Evolutionary conservation across 2,888 invertebrate genomes (phyloP), one percentile per base, ranked within the genome.

Genomic region (Meliscaeva auricollis): DNA sequence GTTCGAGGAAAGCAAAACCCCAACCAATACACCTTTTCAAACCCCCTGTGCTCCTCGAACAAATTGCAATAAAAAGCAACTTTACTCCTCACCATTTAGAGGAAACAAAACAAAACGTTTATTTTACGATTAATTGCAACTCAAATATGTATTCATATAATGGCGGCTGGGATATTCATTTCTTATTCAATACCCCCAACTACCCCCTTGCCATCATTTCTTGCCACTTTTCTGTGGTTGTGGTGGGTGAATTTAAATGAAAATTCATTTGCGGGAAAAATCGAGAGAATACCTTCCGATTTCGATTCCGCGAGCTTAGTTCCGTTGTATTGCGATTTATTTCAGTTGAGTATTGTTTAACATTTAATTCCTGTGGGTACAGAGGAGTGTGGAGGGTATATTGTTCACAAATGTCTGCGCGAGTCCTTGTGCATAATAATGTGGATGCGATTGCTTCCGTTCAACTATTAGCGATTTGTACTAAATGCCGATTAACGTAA

Each of bases 81-180:
- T 81, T 85, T 84, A 84, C 75, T 76, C 75, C 66, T 75, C 41
- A 41, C 84, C 66, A 80, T 84, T 80, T 81, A 81, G 77, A 77
- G 81, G 62, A 69, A 85, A 85, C 85, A 85, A 85, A 85, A 85
- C 85, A 85, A 85, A 85, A 85, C 85, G 81, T 64, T 85, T 85
- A 77, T 85, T 76, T 81, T 66, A 81, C 85, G 85, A 85, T 85
- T 85, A 85, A 85, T 85, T 85, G 81, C 85, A 64, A 85, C 85
- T 85, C 85, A 81, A 85, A 85, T 85, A 62, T 62, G 15, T 62
- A 85, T 85, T 85, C 62, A 85, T 85, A 77, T 81, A 85, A 85
- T 81, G 81, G 85, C 81, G 81, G 85, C 72, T 66, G 48, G 76
- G 73, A 81, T 79, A 81, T 85, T 69, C 52, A 73, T 85, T 81